Conservation (phyloP, 2,888 invertebrate genomes). For the Coecobrya sp. region DNA sequence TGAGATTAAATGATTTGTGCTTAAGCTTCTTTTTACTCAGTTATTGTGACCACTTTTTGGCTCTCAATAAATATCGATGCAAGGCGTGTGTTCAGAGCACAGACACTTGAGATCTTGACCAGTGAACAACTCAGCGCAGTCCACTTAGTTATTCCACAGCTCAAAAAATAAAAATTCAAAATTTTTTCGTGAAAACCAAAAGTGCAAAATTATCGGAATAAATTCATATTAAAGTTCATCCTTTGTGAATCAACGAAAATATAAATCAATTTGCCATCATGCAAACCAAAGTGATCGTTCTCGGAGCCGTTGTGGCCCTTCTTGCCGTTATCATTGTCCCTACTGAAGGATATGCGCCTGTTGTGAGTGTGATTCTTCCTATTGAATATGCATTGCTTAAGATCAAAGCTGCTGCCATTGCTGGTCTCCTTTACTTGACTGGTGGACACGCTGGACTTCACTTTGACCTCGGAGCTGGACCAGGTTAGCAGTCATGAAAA, state of each 20-base stretch:
- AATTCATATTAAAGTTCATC: conserved; percentile 4
- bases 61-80: conserved; percentile 76
- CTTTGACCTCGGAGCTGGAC: conserved; percentile 72
- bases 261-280: conserved; percentile 44
- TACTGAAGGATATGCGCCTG: conserved; percentile 76
- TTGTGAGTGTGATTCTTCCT: conserved; percentile 79
- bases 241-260: conserved; percentile 21
- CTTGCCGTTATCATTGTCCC: conserved; percentile 73
- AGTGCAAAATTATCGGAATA: conserved; percentile 24
- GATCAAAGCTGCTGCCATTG: conserved; percentile 81
- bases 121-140: conserved; percentile 62
- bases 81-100: conserved; percentile 47
- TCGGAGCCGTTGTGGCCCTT: conserved; percentile 71
- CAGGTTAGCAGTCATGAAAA: conserved; percentile 35
- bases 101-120: conserved; percentile 69
- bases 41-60: conserved; percentile 65
- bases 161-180: conserved; percentile 4
- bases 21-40: conserved; percentile 47
- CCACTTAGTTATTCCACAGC: conserved; percentile 28
- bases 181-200: not conserved
- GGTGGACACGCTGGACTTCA: conserved; percentile 74
- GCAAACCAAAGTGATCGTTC: conserved; percentile 73
- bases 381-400: conserved; percentile 79
- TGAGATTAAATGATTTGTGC: conserved; percentile 47
- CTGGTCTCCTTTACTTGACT: conserved; percentile 80